Evolutionary conservation across 2,888 invertebrate species (phyloP), one percentile per base, ranked within the genome.

Genomic region (Brachyopa scutellaris): DNA sequence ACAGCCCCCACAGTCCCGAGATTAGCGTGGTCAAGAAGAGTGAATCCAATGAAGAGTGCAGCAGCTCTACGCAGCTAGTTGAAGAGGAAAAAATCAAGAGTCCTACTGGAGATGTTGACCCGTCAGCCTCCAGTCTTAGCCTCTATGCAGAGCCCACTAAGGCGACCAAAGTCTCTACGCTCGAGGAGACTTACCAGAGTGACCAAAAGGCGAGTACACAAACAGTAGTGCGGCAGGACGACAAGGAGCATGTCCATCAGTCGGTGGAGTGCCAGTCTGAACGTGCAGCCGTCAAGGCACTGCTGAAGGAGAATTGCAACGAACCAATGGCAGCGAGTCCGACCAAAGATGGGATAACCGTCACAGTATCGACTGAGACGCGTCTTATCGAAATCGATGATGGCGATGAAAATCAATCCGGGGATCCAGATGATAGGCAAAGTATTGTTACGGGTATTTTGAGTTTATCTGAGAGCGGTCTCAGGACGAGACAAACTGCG

Each of bases 401-500:
- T n/a, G 61, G 26, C 31, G 53, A 61, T 5, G 53, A 31, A 15
- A 45, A 42, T 13, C 4, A 59, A 11, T 29, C 72, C 61, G 67
- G 45, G 2, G 86, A 87, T 86, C 88, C 89, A 87, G 87, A 86
- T 85, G 90, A 89, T 89, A 89, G 85, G 86, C 90, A 89, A 87
- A 89, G 88, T 90, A 90, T 89, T 88, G 88, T 87, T 74, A 85
- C 86, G 85, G 90, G 89, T 89, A 89, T 87, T 88, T 87, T 89
- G 89, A 90, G 88, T 87, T 87, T 89, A 89, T 89, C 90, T 86
- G 89, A 90, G 87, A 87, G 88, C 86, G 89, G 90, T 85, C 88
- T 87, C 57, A 87, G 88, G 85, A 85, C 87, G 84, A 85, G 86
- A 82, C 85, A 87, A 80, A 84, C 84, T 64, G 85, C 84, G 1